Evolutionary conservation across 1,140 invertebrate species (phyloP).

Genomic region (Thalassaphorura encarpata): DNA sequence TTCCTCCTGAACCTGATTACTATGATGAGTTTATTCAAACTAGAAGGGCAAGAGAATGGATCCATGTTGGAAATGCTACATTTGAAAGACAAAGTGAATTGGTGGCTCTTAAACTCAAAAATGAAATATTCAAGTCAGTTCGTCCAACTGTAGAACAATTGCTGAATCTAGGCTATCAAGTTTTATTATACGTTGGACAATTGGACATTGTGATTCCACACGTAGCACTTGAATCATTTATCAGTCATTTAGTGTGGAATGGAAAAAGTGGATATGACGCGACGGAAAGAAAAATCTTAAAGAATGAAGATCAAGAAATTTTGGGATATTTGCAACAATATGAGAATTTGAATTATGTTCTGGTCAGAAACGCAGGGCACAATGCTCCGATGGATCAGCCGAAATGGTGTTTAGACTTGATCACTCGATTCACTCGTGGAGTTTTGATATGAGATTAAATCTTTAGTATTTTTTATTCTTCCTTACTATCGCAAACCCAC

Average conservation of each 20-base stretch:
- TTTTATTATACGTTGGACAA: constrained; percentile 26
- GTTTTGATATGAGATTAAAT: too few species aligned
- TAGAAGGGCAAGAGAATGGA: neutral
- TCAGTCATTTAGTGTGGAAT: constrained; percentile 14
- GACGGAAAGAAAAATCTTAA: neutral
- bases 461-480: too few species aligned
- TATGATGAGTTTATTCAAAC: neutral
- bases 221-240: constrained; percentile 9
- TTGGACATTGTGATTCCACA: constrained; percentile 28
- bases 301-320: constrained; percentile 6
- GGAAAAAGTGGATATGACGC: neutral
- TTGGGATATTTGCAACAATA: constrained; percentile 1
- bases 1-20: neutral
- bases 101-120: neutral
- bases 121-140: constrained; percentile 7
- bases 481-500: too few species aligned
- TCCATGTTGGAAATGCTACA: neutral
- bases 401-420: constrained; percentile 40
- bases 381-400: constrained; percentile 45
- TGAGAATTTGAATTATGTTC: constrained; percentile 3
- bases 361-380: constrained; percentile 40
- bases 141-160: constrained; percentile 15
- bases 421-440: constrained; percentile 39
- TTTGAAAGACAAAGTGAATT: neutral
- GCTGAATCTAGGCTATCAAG: constrained; percentile 20